Evolutionary conservation across 2,113 vertebrate species (phyloP), one percentile per base, ranked within the genome.

Genomic region (Percopsis transmontana): DNA sequence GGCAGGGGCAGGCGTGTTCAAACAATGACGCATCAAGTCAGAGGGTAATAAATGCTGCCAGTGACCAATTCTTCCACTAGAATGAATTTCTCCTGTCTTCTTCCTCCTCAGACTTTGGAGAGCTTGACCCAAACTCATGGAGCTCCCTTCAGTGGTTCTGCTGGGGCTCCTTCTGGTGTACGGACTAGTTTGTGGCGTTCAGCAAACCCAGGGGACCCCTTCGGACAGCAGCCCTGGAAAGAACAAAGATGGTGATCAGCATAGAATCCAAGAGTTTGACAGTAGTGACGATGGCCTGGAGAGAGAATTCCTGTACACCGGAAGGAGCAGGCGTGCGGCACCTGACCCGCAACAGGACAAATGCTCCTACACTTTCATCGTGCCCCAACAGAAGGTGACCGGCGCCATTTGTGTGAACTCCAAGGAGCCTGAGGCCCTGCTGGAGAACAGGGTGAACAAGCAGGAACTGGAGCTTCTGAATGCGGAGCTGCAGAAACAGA

Each of bases 351-450:
- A 86, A 3, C 85, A 89, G 76, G 95, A 97, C 88, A 98, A 98
- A 74, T 99, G 97, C 78, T 98, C 97, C 68, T 99, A 99, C 70
- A 99, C 97, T 27, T 99, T 99, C 58, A 97, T 99, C 1, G 97
- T 99, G 72, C 97, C 97, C 56, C 97, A 99, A 48, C 95, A 98
- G 76, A 96, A 96, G 90, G 96, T 99, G 58, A 99, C 96, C 0
- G 97, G 97, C 10, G 96, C 97, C 77, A 99, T 99, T 71, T 99
- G 97, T 13, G 96, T 99, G 19, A 98, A 98, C 88, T 98, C 97
- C 73, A 96, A 95, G 83, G 95, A 97, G 74, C 94, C 95, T 0
- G 96, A 98, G 81, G 90, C 93, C 20, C 80, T 93, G 73, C 91
- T 94, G 90, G 96, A 97, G 86, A 96, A 93, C 78, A 90, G 95